phyloP scores from a whole-genome alignment of 2,888 invertebrate genomes.

The Pycnomerus fuliginosus region DNA sequence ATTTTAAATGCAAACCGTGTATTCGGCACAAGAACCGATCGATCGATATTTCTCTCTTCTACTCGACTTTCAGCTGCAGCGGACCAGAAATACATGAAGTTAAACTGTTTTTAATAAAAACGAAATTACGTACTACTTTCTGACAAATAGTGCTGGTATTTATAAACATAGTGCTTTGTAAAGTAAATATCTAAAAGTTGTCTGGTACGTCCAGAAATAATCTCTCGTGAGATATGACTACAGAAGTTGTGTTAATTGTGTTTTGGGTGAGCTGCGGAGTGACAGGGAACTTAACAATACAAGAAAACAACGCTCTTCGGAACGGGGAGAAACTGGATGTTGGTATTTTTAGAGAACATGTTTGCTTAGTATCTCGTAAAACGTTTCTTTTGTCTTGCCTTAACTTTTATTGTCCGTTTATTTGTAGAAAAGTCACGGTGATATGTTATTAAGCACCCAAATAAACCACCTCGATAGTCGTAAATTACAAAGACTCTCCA shows the following conservation, averaged over 20 bases:
- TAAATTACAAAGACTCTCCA: conserved; percentile 20
- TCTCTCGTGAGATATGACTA: conserved; percentile 30
- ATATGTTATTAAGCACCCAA: conserved; percentile 26
- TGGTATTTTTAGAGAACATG: conserved; percentile 34
- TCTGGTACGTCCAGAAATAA: too few relatives aligned
- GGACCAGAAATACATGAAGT: too few relatives aligned
- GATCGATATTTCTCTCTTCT: too few relatives aligned
- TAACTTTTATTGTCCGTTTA: conserved; percentile 33
- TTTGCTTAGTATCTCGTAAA: conserved; percentile 32
- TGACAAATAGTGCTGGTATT: too few relatives aligned
- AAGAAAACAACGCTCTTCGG: conserved; percentile 20
- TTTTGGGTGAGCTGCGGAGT: conserved; percentile 32
- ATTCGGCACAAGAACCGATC: too few relatives aligned
- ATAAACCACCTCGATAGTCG: conserved; percentile 22
- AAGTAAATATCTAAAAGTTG: too few relatives aligned
- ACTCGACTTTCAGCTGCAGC: too few relatives aligned
- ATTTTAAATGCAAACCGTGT: too few relatives aligned
- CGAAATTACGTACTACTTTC: too few relatives aligned
- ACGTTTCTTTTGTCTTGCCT: conserved; percentile 32
- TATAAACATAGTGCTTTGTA: too few relatives aligned
- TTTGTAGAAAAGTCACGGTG: conserved; percentile 33
- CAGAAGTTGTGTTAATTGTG: conserved; percentile 34
- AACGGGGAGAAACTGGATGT: conserved; percentile 14
- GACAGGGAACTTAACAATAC: conserved; percentile 34
- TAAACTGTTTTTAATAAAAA: too few relatives aligned